Base-by-base conservation (phyloP, 1,140 invertebrate species). In the Philotrypesis tridentata region DNA sequence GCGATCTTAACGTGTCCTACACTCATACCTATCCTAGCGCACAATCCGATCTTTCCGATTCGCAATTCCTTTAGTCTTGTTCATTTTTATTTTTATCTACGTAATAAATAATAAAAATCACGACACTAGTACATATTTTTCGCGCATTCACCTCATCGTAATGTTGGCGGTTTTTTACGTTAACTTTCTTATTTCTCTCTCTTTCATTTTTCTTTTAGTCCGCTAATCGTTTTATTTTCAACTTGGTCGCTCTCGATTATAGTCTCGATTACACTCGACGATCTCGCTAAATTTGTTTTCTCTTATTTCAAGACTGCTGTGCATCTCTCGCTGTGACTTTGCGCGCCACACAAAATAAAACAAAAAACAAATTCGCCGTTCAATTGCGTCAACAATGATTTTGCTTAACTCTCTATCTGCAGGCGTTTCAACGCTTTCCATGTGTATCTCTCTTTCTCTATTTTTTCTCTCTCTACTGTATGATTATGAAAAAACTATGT, bases 1-100 rank as follows among this genome's bases (percentile, higher is more conserved):
- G 87, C 87, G 86, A 90, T 90, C 85, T 55, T 55, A 55, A 85
- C 82, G 86, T 84, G 84, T 88, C 80, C 84, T 85, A 88, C 85
- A 86, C 79, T 84, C 83, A 82, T 79, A 9, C 83, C 43, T 67
- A n/a, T n/a, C 82, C 67, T 27, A 82, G 83, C 85, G 75, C 48
- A n/a, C n/a, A 80, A 37, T 85, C 74, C 84, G 84, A 76, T 85
- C 84, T 78, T 78, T 83, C 31, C 71, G 60, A 60, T 74, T 85
- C 77, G 68, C 77, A 84, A 72, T 85, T 85, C 86, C 65, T 37
- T 85, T 84, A 31, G 61, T 71, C 74, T 79, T 78, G 80, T 84
- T 82, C 48, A 76, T 76, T 76, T 70, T 77, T 43, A 63, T 61
- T 75, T 83, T 73, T 63, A 33, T 43, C 65, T 27, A 65, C 27